Evolutionary conservation across 2,888 invertebrate genomes (phyloP), one percentile per base, ranked within the genome.

Genomic region (Onthophagus sagittarius): DNA sequence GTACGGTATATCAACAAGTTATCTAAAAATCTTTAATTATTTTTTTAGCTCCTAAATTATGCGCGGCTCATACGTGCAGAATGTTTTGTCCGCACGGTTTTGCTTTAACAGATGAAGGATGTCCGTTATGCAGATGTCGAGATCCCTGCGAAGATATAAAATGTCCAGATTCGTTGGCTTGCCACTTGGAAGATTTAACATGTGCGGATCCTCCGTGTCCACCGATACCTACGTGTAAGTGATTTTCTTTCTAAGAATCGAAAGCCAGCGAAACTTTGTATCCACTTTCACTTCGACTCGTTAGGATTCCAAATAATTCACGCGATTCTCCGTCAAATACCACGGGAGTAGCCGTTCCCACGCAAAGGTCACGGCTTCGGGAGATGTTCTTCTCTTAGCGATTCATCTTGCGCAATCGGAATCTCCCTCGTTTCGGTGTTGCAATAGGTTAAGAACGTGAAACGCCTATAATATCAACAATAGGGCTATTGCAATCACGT

Each of bases 71-170:
- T 79, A 93, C 92, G 0, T 95, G 95, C 81, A 89, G 95, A 63
- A 95, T 95, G 95, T 89, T 94, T 76, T 95, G 95, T 79, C 93
- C 94, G 0, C 89, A 94, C 73, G 95, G 94, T 62, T 95, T 95
- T 83, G 91, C 93, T 77, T 88, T 93, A 80, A 86, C 88, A 63
- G 79, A 86, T 13, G 88, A 88, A 1, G 94, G 95, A 4, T 95
- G 95, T 80, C 91, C 93, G 0, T 86, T 92, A 65, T 95, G 95
- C 85, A 91, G 91, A 81, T 95, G 95, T 80, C 88, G 93, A 5
- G 94, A 95, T 84, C 94, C 95, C 0, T 95, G 95, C 80, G 89
- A 91, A 14, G 89, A 90, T 0, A 85, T 95, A 71, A 90, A 89
- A 62, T 95, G 95, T 81, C 94, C 95, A 0, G 91, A 92, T 63